phyloP scores from a whole-genome alignment of 2,888 invertebrate species.

The Gastracanthus pulcherrimus region DNA sequence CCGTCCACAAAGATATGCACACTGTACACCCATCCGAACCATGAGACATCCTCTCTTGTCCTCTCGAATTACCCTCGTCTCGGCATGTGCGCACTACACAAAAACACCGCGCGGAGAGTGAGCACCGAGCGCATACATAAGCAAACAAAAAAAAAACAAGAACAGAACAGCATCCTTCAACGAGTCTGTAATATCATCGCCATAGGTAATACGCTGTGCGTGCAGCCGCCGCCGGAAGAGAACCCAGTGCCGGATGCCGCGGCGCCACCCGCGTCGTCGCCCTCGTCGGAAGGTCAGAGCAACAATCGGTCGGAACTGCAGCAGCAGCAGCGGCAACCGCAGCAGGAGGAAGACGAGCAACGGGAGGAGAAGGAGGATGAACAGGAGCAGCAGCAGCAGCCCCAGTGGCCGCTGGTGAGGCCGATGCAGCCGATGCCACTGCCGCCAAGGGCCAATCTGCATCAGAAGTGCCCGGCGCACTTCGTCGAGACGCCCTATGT shows the following conservation, averaged over 20 bases:
- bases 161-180: slow-evolving; percentile 54
- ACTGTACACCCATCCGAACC: no score
- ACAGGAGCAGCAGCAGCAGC: background rate
- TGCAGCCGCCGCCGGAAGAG: slow-evolving; percentile 78
- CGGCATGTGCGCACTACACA: no score
- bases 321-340: background rate
- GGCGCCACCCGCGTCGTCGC: slow-evolving; percentile 60
- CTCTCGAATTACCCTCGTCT: background rate
- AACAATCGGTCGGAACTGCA: background rate
- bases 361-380: background rate
- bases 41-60: no score
- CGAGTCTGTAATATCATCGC: slow-evolving; percentile 21
- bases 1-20: no score
- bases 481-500: slow-evolving; percentile 80
- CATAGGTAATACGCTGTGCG: slow-evolving; percentile 78
- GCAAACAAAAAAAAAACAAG: background rate
- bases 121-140: no score
- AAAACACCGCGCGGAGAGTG: no score
- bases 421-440: slow-evolving; percentile 64
- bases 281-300: background rate
- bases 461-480: slow-evolving; percentile 80
- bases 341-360: background rate
- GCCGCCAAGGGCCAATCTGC: slow-evolving; percentile 63
- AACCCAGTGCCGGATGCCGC: slow-evolving; percentile 63
- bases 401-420: slow-evolving; percentile 68